Evolutionary conservation across 2,113 vertebrate genomes (phyloP), one percentile per base, ranked within the genome.

Genomic region (Grus americana): DNA sequence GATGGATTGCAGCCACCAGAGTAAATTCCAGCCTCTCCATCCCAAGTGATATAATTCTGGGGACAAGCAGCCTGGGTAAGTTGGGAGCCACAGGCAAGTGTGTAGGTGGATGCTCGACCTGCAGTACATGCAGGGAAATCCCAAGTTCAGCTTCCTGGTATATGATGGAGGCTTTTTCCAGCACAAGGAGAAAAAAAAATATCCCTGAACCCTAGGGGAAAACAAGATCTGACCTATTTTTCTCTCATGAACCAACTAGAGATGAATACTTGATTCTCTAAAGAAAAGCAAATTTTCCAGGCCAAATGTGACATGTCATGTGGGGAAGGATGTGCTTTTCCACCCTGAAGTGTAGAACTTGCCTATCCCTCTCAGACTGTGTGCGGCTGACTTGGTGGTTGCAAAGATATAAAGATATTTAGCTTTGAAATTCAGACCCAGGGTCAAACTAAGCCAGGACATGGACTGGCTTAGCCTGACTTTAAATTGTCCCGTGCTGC

Each of bases 171-270:
- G 61, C 15, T 3, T 90, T 73, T 84, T 59, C 50, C 75, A 83
- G 47, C 65, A 72, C 7, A 73, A 74, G 44, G 14, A 88, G 8
- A 36, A 54, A 62, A 62, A 20, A 63, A 11, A 16, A 18, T 34
- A 30, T 34, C 10, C 9, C 80, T 26, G 7, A 86, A 49, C 36
- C 47, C 68, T 29, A 52, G 16, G 18, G 23, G 52, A 14, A 36
- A 93, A 74, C 17, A 32, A 79, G 63, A 40, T 29, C 63, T 95
- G 95, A 93, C 83, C 90, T 93, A 91, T 90, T 93, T 96, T 80
- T 86, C 7, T 63, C 47, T 88, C 72, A 15, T 62, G 57, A 62
- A 16, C 58, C 0, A 34, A 62, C 46, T 86, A 2, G n/a, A 92
- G 86, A 83, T 40, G 72, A 92, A 74, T 73, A 22, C 20, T 58